phyloP scores from a whole-genome alignment of 2,113 vertebrate genomes.

The Thunnus maccoyii region DNA sequence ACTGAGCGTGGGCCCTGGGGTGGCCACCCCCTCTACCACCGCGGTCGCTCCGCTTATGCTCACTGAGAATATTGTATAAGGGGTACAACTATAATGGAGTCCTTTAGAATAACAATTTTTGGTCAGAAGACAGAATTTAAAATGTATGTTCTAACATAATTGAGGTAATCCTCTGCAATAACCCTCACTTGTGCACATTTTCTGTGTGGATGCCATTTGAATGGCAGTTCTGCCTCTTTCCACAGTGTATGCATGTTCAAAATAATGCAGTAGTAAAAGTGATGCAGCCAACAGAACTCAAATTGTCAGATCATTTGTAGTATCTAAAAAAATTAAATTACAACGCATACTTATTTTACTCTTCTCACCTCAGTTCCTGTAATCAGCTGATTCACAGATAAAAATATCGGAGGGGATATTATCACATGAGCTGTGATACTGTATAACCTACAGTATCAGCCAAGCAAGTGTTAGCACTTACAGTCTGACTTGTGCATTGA shows the following conservation, averaged over 20 bases:
- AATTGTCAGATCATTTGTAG: conserved; percentile 17
- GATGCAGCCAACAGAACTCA: conserved; percentile 6
- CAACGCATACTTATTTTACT: conserved; percentile 25
- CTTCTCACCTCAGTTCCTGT: conserved; percentile 1
- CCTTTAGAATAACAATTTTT: neutral
- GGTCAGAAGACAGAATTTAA: neutral
- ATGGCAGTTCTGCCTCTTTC: conserved; percentile 14
- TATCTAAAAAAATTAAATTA: neutral
- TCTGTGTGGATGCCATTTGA: conserved; percentile 27
- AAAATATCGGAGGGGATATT: conserved; percentile 33
- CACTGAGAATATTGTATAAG: neutral
- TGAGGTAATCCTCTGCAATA: conserved; percentile 9
- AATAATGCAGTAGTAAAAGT: conserved; percentile 5
- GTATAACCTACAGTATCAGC: conserved; percentile 30
- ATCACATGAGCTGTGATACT: conserved; percentile 38
- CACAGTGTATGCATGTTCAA: conserved; percentile 2
- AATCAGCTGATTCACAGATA: conserved; percentile 49
- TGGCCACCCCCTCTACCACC: too few relatives aligned
- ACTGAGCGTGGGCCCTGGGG: too few relatives aligned
- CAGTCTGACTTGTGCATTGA: conserved; percentile 14
- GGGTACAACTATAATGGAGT: neutral
- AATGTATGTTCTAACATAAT: conserved; percentile 14
- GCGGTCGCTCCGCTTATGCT: too few relatives aligned
- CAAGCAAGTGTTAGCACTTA: conserved; percentile 33
- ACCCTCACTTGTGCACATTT: neutral